Evolutionary conservation across 2,797 vertebrate genomes (phyloP), one percentile per base, ranked within the genome.

Genomic region (Parambassis ranga): DNA sequence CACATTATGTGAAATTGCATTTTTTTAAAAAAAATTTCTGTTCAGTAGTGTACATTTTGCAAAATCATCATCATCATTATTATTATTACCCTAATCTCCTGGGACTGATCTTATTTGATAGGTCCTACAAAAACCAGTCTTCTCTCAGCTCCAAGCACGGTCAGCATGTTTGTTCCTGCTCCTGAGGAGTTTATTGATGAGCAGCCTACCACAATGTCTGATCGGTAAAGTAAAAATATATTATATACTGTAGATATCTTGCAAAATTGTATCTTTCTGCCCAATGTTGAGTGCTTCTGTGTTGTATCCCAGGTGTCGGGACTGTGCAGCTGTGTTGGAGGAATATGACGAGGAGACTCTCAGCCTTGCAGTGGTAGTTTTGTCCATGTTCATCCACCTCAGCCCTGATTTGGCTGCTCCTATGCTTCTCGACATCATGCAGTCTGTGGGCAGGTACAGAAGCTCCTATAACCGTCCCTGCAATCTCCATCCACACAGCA

Each of bases 101-200:
- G 41, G 19, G 5, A 19, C 33, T 26, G 7, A 19, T 43, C 0
- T 28, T 53, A 20, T 46, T 59, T 44, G 26, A 19, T 67, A 99
- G 98, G 95, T 74, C 95, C 94, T 8, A 99, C 96, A 2, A 99
- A 99, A 87, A 97, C 95, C 79, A 99, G 96, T 75, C 91, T 99
- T 60, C 92, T 98, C 26, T 99, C 97, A 14, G 96, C 97, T 30
- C 97, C 97, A 3, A 99, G 98, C 85, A 96, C 97, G 5, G 95
- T 95, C 81, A 99, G 96, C 82, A 99, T 99, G 97, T 99, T 98
- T 71, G 97, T 99, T 22, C 97, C 97, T 0, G 95, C 96, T 0
- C 97, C 98, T 0, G 98, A 99, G 79, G 98, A 99, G 82, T 98
- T 99, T 86, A 95, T 96, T 3, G 97, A 98, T n/a, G 97, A 98